Evolutionary conservation across 2,888 invertebrate genomes (phyloP).

Genomic region (Cistogaster globosa): DNA sequence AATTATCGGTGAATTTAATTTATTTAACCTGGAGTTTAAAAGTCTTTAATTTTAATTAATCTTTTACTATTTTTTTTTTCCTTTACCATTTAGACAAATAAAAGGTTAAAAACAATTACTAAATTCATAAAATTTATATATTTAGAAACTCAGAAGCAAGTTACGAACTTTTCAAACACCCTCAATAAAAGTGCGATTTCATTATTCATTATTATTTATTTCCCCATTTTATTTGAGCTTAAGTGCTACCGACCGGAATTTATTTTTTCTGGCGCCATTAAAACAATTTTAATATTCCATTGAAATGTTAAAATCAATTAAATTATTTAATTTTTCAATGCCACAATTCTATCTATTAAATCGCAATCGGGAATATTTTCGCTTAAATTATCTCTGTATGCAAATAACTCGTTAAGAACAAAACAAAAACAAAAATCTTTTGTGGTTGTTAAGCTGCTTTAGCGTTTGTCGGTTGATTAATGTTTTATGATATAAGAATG

Average conservation of each 20-base stretch:
- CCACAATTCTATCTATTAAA: neutral
- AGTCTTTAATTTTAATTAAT: too few species aligned
- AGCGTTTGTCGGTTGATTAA: conserved; percentile 57
- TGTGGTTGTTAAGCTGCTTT: conserved; percentile 14
- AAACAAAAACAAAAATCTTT: neutral
- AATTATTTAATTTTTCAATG: conserved; percentile 14
- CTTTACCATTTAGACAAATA: too few species aligned
- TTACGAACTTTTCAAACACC: too few species aligned
- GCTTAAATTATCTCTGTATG: conserved; percentile 19
- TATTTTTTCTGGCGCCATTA: conserved; percentile 62
- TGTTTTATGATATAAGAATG: conserved; percentile 40
- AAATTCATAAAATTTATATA: too few species aligned
- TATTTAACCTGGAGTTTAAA: too few species aligned
- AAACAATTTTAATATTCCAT: conserved; percentile 30
- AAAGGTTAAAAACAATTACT: too few species aligned
- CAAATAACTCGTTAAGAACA: conserved; percentile 8
- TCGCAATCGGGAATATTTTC: neutral
- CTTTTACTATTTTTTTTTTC: too few species aligned
- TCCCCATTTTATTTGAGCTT: neutral
- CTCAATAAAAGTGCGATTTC: neutral
- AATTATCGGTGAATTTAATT: too few species aligned
- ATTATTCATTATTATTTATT: neutral
- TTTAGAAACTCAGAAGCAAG: too few species aligned
- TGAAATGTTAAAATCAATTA: conserved; percentile 37
- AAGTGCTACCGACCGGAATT: conserved; percentile 16